Base-by-base conservation (phyloP, 2,113 vertebrate genomes). In the Corapipo altera region DNA sequence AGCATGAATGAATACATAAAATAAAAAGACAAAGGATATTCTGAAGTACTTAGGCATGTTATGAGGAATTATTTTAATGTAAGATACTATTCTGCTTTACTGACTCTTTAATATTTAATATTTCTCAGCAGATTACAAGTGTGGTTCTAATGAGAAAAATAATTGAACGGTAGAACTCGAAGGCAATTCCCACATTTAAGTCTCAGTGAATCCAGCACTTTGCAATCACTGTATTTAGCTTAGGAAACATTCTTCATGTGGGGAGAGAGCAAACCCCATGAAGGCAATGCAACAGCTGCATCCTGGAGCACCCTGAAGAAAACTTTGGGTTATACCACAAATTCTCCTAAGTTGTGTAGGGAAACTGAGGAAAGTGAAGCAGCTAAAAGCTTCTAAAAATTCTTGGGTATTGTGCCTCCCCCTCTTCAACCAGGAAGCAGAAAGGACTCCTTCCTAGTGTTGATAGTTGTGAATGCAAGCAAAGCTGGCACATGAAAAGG, bases 91-190 rank as follows among this genome's bases (percentile, higher is more conserved):
- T 89, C 62, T 88, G 49, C 62, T 91, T 89, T 95, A 89, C 66
- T 81, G 28, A 19, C 59, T 93, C 26, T 48, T 95, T 81, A 92
- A 88, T 91, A 87, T 85, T 89, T 72, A 69, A 72, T 92, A 78
- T 89, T 87, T 91, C 58, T 87, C 61, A 89, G 80, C 52, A 82
- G 58, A 92, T 95, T 86, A 95, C 89, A 93, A 93, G 39, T 84
- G 37, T 70, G 9, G 59, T 87, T 92, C 66, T 95, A 93, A 85
- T 78, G 52, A 95, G 89, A 93, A 93, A 92, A 91, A 89, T 87
- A 96, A 95, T 57, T 82, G 66, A 91, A 85, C 75, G 57, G 73
- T 91, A 79, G 89, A 96, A 78, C 86, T 78, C 48, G 48, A 54
- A 85, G 69, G 70, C 75, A 91, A 91, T 87, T 78, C 69, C 57